These are phyloP conservation scores for Thaumetopoea pityocampa DNA, from an alignment of 1,140 invertebrate genomes.

Conservation along the genomic window DNA sequence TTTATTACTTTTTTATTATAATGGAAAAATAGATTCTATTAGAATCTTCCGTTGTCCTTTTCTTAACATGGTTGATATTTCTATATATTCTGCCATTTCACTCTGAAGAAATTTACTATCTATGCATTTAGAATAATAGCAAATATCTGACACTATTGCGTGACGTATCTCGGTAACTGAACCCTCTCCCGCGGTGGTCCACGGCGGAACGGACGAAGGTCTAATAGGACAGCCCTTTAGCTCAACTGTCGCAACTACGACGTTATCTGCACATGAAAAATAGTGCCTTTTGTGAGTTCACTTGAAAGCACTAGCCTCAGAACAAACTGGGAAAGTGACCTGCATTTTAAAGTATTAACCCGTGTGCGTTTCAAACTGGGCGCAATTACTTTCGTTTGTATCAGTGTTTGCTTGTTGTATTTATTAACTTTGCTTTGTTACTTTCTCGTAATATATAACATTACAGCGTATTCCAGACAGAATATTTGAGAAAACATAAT, in stretches of 20 bases:
- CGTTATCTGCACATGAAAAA: slow-evolving; percentile 64
- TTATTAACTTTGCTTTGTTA: too few relatives aligned
- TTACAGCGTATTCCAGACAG: too few relatives aligned
- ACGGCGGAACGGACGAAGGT: slow-evolving; percentile 42
- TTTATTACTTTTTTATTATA: too few relatives aligned
- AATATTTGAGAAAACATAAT: too few relatives aligned
- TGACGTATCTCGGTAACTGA: slow-evolving; percentile 43
- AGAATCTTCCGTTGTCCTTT: too few relatives aligned
- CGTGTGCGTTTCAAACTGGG: not conserved
- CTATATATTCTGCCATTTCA: too few relatives aligned
- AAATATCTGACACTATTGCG: slow-evolving; percentile 45
- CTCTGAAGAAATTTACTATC: slow-evolving; percentile 37
- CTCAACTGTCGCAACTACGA: slow-evolving; percentile 47
- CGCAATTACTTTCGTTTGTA: not conserved
- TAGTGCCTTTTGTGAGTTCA: slow-evolving; percentile 51
- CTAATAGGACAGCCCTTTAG: slow-evolving; percentile 58
- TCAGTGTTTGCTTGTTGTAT: not conserved
- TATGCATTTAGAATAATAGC: slow-evolving; percentile 54
- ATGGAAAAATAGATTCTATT: too few relatives aligned
- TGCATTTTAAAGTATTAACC: slow-evolving; percentile 7
- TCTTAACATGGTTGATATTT: too few relatives aligned
- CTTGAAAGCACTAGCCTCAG: slow-evolving; percentile 23
- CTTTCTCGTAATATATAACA: too few relatives aligned
- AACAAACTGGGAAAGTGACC: slow-evolving; percentile 9
- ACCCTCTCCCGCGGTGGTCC: slow-evolving; percentile 57